Evolutionary conservation across 2,113 vertebrate genomes (phyloP).

Genomic region (Chelonoidis abingdonii): DNA sequence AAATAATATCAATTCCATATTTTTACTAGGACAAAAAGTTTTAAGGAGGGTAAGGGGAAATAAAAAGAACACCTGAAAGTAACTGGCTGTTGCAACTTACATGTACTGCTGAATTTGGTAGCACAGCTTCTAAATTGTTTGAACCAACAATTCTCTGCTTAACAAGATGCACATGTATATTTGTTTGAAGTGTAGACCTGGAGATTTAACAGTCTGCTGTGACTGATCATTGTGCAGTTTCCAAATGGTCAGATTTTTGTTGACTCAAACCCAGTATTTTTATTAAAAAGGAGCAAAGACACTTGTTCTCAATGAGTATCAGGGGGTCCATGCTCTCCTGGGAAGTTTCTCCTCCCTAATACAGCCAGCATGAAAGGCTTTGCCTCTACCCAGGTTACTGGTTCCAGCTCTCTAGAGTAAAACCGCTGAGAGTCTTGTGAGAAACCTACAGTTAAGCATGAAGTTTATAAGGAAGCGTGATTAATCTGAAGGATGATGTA

Average conservation of each 20-base stretch:
- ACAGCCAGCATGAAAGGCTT: neutral
- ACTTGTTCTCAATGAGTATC: neutral
- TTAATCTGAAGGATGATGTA: neutral
- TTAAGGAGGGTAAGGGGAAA: no score
- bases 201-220: neutral
- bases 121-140: no score
- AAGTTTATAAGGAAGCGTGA: neutral
- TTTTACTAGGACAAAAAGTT: no score
- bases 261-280: neutral
- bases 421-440: neutral
- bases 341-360: no score
- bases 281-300: accelerated
- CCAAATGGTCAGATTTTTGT: neutral
- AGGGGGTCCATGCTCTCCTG: neutral
- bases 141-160: no score
- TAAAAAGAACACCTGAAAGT: no score
- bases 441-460: neutral
- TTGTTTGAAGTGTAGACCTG: neutral
- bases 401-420: neutral
- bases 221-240: neutral
- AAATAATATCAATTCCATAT: no score
- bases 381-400: neutral
- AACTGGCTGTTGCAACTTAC: no score
- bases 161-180: no score
- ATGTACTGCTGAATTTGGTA: no score